Evolutionary conservation across 35 echinoderm and acorn worm genomes (phyloP).

Genomic region (Ophioderma brevispina): DNA sequence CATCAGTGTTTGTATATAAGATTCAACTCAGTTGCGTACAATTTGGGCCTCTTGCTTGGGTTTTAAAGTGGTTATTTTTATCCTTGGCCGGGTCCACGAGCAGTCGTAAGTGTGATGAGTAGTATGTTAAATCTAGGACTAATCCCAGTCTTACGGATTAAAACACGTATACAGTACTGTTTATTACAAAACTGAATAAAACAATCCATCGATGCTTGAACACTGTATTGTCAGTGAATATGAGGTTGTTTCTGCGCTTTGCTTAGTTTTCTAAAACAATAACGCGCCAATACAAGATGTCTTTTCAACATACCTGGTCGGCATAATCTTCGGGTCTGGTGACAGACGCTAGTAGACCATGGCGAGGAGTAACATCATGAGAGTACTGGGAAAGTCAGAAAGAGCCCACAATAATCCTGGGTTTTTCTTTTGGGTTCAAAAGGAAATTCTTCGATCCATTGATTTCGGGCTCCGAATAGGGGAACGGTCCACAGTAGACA

Average conservation of each 20-base stretch:
- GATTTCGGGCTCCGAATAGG: conserved; percentile 69
- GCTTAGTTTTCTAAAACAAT: no score
- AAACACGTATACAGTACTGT: neutral
- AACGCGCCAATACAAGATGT: no score
- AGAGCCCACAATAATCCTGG: conserved; percentile 61
- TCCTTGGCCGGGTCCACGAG: no score
- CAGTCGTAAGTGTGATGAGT: no score
- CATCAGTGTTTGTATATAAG: no score
- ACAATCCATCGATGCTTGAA: neutral
- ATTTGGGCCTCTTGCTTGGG: no score
- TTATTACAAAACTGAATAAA: neutral
- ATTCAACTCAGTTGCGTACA: no score
- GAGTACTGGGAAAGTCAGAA: conserved; percentile 87
- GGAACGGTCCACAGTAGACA: conserved; percentile 59
- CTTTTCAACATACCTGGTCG: conserved; percentile 48
- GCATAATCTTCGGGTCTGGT: conserved; percentile 51
- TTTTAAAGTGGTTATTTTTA: no score
- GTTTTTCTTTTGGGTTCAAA: conserved; percentile 3
- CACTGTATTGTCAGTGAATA: neutral
- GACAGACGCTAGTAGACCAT: conserved; percentile 62
- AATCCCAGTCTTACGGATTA: neutral
- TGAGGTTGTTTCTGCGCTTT: no score
- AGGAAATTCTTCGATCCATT: conserved; percentile 49
- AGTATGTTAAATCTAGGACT: no score
- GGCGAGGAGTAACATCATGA: conserved; percentile 80